Evolutionary conservation across 2,113 vertebrate species (phyloP), one percentile per base, ranked within the genome.

Genomic region (Zingel zingel): DNA sequence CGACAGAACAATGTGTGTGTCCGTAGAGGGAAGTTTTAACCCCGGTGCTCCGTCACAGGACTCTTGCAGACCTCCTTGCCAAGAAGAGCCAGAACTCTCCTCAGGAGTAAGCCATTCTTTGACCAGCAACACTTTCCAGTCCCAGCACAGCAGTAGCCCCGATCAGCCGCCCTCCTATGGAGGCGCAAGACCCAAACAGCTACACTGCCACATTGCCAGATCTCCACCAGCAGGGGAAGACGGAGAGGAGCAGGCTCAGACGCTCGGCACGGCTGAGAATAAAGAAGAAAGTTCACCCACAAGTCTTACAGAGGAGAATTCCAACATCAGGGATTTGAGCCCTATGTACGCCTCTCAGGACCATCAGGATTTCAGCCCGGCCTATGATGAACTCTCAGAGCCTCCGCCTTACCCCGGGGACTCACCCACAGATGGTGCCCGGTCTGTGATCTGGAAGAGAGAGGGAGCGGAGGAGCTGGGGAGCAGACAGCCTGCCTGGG

Each of bases 101-200:
- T 14, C 83, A 53, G 70, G 27, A 2, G 70, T 8, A 25, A 89
- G 21, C 43, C 64, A 39, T 25, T 84, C 88, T 76, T 57, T 51
- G 18, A 79, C 76, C 81, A 84, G 84, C 85, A 89, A 75, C 84
- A 33, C 83, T 25, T 76, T 74, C 53, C 93, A 81, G 66, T 81
- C 89, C 79, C 90, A 90, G 81, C 82, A 82, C 23, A 79, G 25
- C 53, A 68, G 92, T 68, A 79, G 86, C 83, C 82, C 89, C 0
- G 94, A 91, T 77, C 92, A 88, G 0, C 93, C 86, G 68, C 33
- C 88, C 79, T 84, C 77, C 86, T 86, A 90, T 77, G 96, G 96
- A 93, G 97, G 96, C 3, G 97, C 97, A 3, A 96, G 97, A 90
- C 97, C 97, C 43, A 99, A 98, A 91, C 96, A 95, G 53, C 86